Conservation (phyloP, 2,888 invertebrate genomes). For the Eristalis tenax region DNA sequence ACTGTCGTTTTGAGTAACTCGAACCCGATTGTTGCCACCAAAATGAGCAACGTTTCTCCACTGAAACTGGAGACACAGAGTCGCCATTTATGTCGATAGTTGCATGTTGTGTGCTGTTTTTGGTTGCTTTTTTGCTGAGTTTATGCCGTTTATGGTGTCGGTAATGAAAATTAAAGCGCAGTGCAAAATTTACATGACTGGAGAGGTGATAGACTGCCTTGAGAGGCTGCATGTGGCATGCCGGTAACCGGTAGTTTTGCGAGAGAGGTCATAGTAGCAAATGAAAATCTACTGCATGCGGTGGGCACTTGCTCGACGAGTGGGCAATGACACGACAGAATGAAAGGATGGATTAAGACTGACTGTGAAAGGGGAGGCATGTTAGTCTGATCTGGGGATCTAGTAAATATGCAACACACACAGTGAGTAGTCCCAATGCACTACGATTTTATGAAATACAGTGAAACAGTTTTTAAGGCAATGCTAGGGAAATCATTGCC, state of each 20-base stretch:
- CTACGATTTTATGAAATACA: no score
- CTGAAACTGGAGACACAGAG: slow-evolving; percentile 55
- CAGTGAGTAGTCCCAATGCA: no score
- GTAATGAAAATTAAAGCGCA: slow-evolving; percentile 60
- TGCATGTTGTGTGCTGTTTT: slow-evolving; percentile 8
- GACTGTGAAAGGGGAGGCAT: not conserved
- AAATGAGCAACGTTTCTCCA: slow-evolving; percentile 49
- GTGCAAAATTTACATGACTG: slow-evolving; percentile 16
- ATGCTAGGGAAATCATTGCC: no score
- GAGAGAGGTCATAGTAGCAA: not conserved
- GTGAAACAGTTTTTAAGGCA: no score
- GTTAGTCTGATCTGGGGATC: no score
- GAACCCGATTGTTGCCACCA: slow-evolving; percentile 29
- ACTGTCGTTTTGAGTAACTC: not conserved
- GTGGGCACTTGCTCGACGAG: not conserved
- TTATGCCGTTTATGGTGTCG: slow-evolving; percentile 53
- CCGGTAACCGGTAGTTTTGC: not conserved
- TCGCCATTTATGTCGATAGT: slow-evolving; percentile 61
- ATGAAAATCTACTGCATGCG: not conserved
- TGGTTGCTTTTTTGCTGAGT: not conserved
- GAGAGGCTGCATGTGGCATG: not conserved
- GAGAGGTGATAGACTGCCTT: not conserved
- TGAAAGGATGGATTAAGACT: not conserved
- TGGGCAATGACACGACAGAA: not conserved
- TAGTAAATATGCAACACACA: no score